Conservation (phyloP, 2,797 vertebrate genomes). For the Odontamblyopus lacepedii region DNA sequence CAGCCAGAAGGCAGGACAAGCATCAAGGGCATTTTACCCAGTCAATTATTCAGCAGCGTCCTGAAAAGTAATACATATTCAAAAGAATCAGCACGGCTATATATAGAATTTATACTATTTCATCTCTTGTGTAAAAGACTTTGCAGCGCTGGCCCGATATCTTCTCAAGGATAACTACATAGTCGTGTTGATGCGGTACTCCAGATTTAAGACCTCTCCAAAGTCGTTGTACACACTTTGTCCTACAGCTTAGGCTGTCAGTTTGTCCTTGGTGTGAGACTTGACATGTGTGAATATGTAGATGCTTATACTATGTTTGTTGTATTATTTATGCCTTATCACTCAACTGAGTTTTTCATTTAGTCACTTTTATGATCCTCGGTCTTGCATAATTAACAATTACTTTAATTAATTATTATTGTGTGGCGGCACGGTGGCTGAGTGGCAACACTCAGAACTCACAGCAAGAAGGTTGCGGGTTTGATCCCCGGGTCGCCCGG, state of each 20-base stretch:
- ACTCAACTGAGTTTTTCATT: background rate
- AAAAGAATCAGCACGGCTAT: conserved; percentile 47
- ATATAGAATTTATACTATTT: conserved; percentile 25
- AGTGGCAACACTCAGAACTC: too few species aligned
- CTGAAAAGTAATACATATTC: conserved; percentile 63
- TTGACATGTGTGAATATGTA: background rate
- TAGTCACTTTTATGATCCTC: background rate
- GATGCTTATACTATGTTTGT: background rate
- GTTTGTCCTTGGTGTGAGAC: background rate
- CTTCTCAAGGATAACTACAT: conserved; percentile 7
- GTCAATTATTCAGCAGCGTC: conserved; percentile 63
- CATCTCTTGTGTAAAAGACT: conserved; percentile 19
- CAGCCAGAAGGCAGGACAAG: conserved; percentile 61
- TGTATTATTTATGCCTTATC: background rate
- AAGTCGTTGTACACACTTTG: background rate
- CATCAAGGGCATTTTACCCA: conserved; percentile 65
- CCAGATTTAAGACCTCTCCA: background rate
- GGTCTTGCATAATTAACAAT: background rate
- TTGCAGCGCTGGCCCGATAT: conserved; percentile 15
- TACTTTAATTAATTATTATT: background rate
- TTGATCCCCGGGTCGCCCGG: too few species aligned
- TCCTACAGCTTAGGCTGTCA: background rate
- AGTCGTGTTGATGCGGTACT: conserved; percentile 1
- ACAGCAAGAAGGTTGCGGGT: too few species aligned
- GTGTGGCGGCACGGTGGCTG: too few species aligned